phyloP scores from a whole-genome alignment of 2,113 vertebrate species.

The Saguinus midas region DNA sequence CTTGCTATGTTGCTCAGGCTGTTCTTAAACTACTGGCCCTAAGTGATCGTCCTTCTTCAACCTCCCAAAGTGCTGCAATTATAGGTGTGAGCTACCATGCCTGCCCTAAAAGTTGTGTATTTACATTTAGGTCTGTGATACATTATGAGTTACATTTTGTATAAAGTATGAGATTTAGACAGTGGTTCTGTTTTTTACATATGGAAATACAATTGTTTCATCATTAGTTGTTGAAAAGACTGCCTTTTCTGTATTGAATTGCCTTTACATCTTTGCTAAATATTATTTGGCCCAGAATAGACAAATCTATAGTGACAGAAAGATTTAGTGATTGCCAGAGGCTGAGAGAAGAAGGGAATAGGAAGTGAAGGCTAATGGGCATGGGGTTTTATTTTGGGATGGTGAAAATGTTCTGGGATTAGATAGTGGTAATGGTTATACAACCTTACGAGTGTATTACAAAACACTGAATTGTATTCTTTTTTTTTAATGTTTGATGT shows the following conservation, averaged over 20 bases:
- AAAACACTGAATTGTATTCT: background rate
- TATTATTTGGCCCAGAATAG: background rate
- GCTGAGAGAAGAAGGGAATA: background rate
- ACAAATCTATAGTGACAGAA: background rate
- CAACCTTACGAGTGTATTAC: background rate
- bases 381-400: background rate
- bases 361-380: background rate
- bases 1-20: background rate
- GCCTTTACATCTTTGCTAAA: background rate
- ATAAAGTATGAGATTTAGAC: no score
- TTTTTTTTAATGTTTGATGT: background rate
- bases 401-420: slow-evolving; percentile 11
- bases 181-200: no score
- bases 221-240: no score
- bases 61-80: background rate
- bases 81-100: background rate
- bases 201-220: no score
- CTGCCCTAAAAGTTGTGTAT: background rate
- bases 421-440: background rate
- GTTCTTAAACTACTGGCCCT: background rate
- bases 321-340: background rate
- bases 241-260: background rate
- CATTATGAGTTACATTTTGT: no score
- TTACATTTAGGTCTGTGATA: no score
- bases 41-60: background rate